Evolutionary conservation across 2,113 vertebrate genomes (phyloP).

Genomic region (Anhinga rufa): DNA sequence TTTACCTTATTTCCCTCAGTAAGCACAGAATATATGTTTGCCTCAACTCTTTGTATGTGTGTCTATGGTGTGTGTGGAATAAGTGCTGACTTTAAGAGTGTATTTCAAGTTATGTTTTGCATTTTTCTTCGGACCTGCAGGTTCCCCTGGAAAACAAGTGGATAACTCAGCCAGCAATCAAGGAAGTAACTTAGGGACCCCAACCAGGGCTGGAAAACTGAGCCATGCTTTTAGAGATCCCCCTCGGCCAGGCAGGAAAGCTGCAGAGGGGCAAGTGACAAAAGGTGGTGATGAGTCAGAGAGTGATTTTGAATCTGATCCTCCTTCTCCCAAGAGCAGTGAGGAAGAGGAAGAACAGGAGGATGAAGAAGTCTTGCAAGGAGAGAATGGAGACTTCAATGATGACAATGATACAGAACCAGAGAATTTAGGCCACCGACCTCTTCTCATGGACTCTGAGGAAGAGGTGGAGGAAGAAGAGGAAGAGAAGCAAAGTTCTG

Average conservation of each 20-base stretch:
- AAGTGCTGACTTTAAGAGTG: neutral
- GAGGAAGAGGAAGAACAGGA: constrained; percentile 90
- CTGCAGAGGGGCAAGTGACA: constrained; percentile 11
- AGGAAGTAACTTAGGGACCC: constrained; percentile 8
- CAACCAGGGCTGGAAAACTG: constrained; percentile 42
- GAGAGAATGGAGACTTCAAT: constrained; percentile 82
- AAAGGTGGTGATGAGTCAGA: constrained; percentile 83
- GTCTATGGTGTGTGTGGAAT: neutral
- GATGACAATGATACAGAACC: constrained; percentile 84
- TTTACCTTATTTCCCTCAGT: neutral
- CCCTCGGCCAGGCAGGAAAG: constrained; percentile 66
- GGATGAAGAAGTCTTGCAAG: constrained; percentile 87
- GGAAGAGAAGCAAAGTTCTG: constrained; percentile 88
- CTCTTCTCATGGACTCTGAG: constrained; percentile 95
- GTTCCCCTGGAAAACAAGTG: constrained; percentile 63
- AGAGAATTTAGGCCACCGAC: constrained; percentile 89
- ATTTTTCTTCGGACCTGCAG: constrained; percentile 69
- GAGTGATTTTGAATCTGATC: constrained; percentile 96
- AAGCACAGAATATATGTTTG: neutral
- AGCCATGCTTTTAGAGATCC: constrained; percentile 66
- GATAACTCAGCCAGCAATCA: constrained; percentile 28
- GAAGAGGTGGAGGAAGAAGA: constrained; percentile 88
- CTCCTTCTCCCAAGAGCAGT: constrained; percentile 94
- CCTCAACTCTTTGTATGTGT: neutral
- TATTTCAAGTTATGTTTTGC: constrained; percentile 19